Evolutionary conservation across 92 coral and sea anemone species (phyloP), one percentile per base, ranked within the genome.

Genomic region (Zoanthus sociatus): DNA sequence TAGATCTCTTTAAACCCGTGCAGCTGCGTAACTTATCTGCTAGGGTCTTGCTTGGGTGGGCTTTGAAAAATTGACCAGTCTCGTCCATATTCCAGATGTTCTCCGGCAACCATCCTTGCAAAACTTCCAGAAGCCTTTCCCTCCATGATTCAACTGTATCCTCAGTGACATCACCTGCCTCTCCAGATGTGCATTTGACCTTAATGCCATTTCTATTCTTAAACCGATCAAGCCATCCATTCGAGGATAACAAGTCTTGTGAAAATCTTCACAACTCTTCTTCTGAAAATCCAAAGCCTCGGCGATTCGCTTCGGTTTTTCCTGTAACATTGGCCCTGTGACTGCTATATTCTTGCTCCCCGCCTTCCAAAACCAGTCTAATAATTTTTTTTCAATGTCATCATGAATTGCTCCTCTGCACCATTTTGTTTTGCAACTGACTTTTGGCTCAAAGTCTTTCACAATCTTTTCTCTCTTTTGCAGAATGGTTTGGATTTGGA

Each of bases 1-100:
- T 82, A 33, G 84, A 90, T 75, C 61, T 90, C 84, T 87, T 90
- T 76, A 84, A 88, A 15, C 90, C 93, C 51, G 78, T 53, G 68
- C 90, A 90, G 53, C 78, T 87, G 26, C 81, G 84, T 86, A 84
- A 87, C 73, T 66, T 73, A 64, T 90, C 93, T 63, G 83, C 86
- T 47, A 90, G 92, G 71, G 87, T 78, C 84, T 44, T 84, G 86
- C 87, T 78, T n/a, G 77, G 92, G 68, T 73, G 88, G 82, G 90
- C 90, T 86, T 84, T 60, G 78, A 74, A 90, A 86, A 90, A 86
- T 73, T 89, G 88, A 47, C 84, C 91, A 71, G 88, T 83, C 73
- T 89, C 88, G 53, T 89, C 88, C 92, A 88, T 88, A 77, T 88
- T 88, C 82, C 85, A 82, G 86, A 88, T 82, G 87, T 88, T 73